Percentiles rank a stretch among this genome's conserved stretches.
These are phyloP conservation scores for Nestor notabilis DNA, from an alignment of 2,113 vertebrate genomes.

Conservation along the genomic window DNA sequence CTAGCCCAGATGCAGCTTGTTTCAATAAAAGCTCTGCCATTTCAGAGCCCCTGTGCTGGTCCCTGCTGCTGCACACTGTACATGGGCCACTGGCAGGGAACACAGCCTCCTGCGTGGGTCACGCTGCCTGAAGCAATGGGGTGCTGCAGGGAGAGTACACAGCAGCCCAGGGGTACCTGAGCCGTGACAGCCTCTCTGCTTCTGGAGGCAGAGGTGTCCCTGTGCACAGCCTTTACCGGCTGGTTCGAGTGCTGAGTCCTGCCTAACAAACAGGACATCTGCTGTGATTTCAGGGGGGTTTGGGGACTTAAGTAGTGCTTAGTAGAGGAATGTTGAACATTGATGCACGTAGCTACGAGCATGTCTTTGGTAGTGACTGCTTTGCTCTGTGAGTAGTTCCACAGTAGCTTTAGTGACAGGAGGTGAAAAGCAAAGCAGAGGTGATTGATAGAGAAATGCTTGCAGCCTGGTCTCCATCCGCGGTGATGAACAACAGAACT, in stretches of 20 bases:
- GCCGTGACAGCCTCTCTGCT: neutral
- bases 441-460: rapidly evolving
- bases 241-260: neutral
- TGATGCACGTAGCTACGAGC: neutral
- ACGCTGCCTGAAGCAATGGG: neutral
- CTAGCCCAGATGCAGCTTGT: neutral
- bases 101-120: no score
- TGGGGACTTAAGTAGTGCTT: neutral
- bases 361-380: constrained; percentile 26
- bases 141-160: neutral
- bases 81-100: rapidly evolving
- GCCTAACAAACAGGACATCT: neutral
- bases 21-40: neutral
- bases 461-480: neutral
- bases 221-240: neutral
- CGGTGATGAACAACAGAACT: neutral
- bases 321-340: neutral
- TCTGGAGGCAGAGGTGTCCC: neutral
- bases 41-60: neutral
- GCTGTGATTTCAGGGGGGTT: neutral
- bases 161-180: rapidly evolving
- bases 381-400: constrained; percentile 43
- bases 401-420: neutral
- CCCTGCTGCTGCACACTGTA: neutral
- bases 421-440: neutral